Base-by-base conservation (phyloP, 35 echinoderm and acorn worm genomes). In the Apostichopus californicus region DNA sequence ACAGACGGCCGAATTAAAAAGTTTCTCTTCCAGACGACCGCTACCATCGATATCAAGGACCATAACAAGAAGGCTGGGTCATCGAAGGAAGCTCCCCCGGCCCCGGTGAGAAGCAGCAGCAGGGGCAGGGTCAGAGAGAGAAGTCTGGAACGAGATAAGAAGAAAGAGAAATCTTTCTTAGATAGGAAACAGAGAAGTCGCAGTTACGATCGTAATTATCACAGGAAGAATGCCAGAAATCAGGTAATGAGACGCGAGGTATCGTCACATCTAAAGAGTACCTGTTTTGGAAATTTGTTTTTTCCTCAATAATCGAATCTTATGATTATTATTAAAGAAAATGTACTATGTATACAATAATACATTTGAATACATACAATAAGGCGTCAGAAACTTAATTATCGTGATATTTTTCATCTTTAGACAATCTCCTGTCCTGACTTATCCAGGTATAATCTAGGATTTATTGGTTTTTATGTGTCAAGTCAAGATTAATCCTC, bases 161-260 rank as follows among this genome's bases (percentile, higher is more conserved):
- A 94, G 57, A 88, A 91, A 15, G 95, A 97, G 21, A 87, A 88
- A 20, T 54, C 54, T 9, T 93, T 93, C 86, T 68, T 92, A 54
- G 95, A 94, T 91, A 94, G 91, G 57, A 94, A 94, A 55, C 95
- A 97, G 26, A 56, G 95, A 58, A 97, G 95, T 91, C 78, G 89
- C 8, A 97, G 95, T 77, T 94, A 94, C 17, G 95, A 97, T 77
- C 77, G 95, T 55, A 83, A 81, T 21, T 89, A 89, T 64, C 86
- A 72, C 77, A 78, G 75, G 60, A 94, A 90, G 58, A 90, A 90
- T 90, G 93, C 93, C 7, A 90, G 58, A 55, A 88, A 89, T 94
- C 86, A 87, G 18, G 73, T 94, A 34, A 87, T 61, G 58, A 12
- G 11, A 61, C 8, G 0, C 10, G 58, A 46, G 34, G 34, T 46